Conservation (phyloP, 1,140 invertebrate species). For the Drosophila willistoni region DNA sequence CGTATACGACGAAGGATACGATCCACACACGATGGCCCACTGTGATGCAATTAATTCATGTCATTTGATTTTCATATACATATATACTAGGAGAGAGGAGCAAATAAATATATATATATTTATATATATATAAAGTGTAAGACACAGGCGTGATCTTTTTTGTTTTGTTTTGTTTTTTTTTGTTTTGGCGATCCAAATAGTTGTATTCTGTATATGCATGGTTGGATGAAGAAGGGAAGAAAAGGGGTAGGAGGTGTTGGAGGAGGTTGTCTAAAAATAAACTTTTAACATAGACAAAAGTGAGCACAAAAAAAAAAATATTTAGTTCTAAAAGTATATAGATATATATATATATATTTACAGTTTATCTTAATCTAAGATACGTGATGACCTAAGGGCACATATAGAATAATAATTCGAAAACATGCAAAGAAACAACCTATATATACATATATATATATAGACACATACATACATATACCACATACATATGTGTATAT, state of each 20-base stretch:
- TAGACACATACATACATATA: constrained; percentile 29
- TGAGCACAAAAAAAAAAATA: constrained; percentile 1
- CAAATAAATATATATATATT: background rate
- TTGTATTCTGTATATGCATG: background rate
- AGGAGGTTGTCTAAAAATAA: constrained; percentile 10
- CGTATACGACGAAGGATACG: background rate
- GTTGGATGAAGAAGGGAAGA: background rate
- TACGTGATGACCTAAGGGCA: constrained; percentile 26
- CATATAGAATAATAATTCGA: constrained; percentile 15
- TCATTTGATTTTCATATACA: background rate
- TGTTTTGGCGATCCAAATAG: constrained; percentile 46
- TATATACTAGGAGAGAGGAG: background rate
- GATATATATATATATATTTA: constrained; percentile 45
- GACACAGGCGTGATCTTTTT: constrained; percentile 53
- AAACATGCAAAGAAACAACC: constrained; percentile 31
- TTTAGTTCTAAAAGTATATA: constrained; percentile 23
- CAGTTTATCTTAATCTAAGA: constrained; percentile 29
- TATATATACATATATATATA: constrained; percentile 39
- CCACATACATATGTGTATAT: constrained; percentile 24
- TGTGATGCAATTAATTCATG: background rate
- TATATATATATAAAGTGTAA: constrained; percentile 28
- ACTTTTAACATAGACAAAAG: constrained; percentile 10
- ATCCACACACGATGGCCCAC: background rate
- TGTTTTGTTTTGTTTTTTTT: too few species aligned
- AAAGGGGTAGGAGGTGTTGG: background rate